phyloP scores from a whole-genome alignment of 2,113 vertebrate genomes.

The Illadopsis cleaveri region DNA sequence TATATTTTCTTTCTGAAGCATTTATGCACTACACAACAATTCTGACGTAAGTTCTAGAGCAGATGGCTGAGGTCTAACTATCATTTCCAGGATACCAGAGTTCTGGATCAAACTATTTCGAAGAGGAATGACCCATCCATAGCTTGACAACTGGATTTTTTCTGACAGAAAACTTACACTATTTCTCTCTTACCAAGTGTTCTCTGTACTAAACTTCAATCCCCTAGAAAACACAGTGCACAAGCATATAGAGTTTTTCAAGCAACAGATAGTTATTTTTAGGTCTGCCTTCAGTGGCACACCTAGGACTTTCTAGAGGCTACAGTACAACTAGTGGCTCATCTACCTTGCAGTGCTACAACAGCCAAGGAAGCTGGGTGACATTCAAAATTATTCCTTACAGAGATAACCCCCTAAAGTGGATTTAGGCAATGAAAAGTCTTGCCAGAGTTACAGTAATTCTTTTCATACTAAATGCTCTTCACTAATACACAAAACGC shows the following conservation, averaged over 20 bases:
- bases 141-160: not conserved
- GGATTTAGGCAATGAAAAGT: not conserved
- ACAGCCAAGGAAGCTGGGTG: not conserved
- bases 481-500: not conserved
- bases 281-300: not conserved
- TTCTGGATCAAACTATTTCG: not conserved
- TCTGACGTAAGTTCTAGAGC: not conserved
- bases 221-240: rapidly evolving
- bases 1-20: not conserved
- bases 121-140: not conserved
- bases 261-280: not conserved
- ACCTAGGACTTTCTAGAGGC: not conserved
- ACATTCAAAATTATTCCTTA: not conserved
- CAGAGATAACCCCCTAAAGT: not conserved
- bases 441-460: not conserved
- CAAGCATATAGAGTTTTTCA: not conserved
- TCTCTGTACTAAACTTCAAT: not conserved
- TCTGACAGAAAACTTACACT: not conserved
- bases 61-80: not conserved
- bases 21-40: not conserved
- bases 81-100: not conserved
- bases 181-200: not conserved
- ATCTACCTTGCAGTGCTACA: not conserved
- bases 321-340: not conserved
- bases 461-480: not conserved